Base-by-base conservation (phyloP, 2,797 vertebrate genomes). In the Gorsachius magnificus region DNA sequence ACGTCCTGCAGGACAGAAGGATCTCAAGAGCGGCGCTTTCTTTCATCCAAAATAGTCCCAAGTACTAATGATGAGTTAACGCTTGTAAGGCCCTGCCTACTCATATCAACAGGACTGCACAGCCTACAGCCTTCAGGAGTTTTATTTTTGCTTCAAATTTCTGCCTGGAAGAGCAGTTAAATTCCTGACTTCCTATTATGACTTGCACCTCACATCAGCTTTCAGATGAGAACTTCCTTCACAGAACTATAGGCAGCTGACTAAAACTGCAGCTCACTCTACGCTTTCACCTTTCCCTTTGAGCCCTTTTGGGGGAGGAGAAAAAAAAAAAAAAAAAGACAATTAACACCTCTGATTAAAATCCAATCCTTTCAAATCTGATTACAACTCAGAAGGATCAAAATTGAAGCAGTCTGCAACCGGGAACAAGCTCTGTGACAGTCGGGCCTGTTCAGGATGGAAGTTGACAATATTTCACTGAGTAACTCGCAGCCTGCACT, bases 401-500 rank as follows among this genome's bases (percentile, higher is more conserved):
- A 54, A 74, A 51, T 2, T 63, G 16, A 36, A 68, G 41, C 35
- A n/a, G 35, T 7, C 7, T 19, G 38, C 9, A 26, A 19, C 13
- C 5, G 15, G n/a, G 63, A 80, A 56, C 1, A 5, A 82, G 58
- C 38, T 18, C 60, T 28, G 33, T 2, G 21, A 6, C 41, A 83
- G 24, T 10, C 0, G 0, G 66, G 60, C 11, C n/a, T 10, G 41
- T 9, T n/a, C 12, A 12, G 45, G 35, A 57, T 13, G 9, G 12
- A 25, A 26, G 16, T 0, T 53, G 64, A 29, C 15, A 15, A 2
- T 10, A 25, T 31, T 65, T 41, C 81, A 4, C 6, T 0, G 18
- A 18, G 70, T 11, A 51, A 45, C 31, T 21, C 12, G 4, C 53
- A 38, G 66, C 45, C 38, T 25, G 45, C 1, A 1, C 87, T 71